Percentiles rank a stretch among this genome's conserved stretches.
These are phyloP conservation scores for Euschistus heros DNA, from an alignment of 1,140 invertebrate species.

Conservation along the genomic window DNA sequence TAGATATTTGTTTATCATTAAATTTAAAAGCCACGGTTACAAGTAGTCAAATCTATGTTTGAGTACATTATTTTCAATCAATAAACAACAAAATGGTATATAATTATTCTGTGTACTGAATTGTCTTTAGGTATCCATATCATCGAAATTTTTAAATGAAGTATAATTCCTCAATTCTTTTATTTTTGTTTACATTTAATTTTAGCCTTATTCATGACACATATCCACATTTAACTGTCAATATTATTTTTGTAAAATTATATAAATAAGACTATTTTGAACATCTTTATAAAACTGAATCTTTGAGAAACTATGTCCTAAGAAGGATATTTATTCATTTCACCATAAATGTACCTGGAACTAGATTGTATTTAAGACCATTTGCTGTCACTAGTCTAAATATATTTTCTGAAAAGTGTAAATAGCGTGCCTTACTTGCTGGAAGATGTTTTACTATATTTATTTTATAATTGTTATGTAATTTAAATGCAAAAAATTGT, in stretches of 20 bases:
- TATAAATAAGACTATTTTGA: not conserved
- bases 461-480: slow-evolving; percentile 11
- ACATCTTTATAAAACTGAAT: not conserved
- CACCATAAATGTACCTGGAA: not conserved
- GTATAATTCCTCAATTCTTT: no score
- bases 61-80: no score
- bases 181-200: no score
- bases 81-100: no score
- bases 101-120: no score
- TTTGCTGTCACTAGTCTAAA: not conserved
- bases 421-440: slow-evolving; percentile 14
- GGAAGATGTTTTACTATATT: slow-evolving; percentile 2
- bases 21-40: no score
- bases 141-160: no score
- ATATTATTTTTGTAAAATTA: not conserved
- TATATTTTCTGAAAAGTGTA: not conserved
- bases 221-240: not conserved
- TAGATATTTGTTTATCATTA: no score
- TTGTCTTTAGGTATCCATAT: no score
- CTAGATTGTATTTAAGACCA: no score
- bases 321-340: not conserved
- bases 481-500: no score
- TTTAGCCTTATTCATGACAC: not conserved
- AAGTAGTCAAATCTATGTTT: no score
- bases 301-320: not conserved